Percentiles rank a stretch among this genome's conserved stretches.
Conservation (phyloP, 2,888 invertebrate genomes). For the Chrysotoxum bicinctum region DNA sequence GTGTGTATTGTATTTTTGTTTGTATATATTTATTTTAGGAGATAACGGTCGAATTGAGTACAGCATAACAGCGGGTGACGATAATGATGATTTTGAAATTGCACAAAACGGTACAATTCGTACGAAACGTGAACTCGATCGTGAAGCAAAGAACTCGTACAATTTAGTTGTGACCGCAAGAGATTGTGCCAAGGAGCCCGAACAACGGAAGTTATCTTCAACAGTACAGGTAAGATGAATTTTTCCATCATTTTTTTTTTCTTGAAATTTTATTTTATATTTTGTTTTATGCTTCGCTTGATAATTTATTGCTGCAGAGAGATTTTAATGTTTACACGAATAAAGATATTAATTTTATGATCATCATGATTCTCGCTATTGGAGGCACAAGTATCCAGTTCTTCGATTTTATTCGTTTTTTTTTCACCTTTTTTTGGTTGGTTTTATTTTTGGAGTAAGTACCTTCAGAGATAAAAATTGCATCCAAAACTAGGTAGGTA, state of each 20-base stretch:
- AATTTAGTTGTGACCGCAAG: slow-evolving; percentile 92
- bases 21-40: slow-evolving; percentile 82
- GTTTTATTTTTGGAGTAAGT: slow-evolving; percentile 1
- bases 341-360: slow-evolving; percentile 70
- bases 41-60: slow-evolving; percentile 93
- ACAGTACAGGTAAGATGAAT: slow-evolving; percentile 87
- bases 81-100: slow-evolving; percentile 90
- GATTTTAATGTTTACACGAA: slow-evolving; percentile 71
- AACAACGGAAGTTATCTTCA: slow-evolving; percentile 88
- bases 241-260: slow-evolving; percentile 18
- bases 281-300: slow-evolving; percentile 34
- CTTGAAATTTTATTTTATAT: slow-evolving; percentile 32
- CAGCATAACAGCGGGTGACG: slow-evolving; percentile 91
- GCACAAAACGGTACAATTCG: slow-evolving; percentile 91
- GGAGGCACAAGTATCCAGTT: slow-evolving; percentile 40
- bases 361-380: slow-evolving; percentile 67
- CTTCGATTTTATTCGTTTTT: slow-evolving; percentile 20
- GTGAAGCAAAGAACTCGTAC: slow-evolving; percentile 91
- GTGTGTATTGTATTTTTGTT: no score
- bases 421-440: neutral
- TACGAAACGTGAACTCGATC: slow-evolving; percentile 89
- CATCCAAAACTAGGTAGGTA: slow-evolving; percentile 46
- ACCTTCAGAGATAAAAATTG: slow-evolving; percentile 45
- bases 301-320: slow-evolving; percentile 64
- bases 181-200: slow-evolving; percentile 89